phyloP scores from a whole-genome alignment of 2,797 vertebrate genomes.

The Typhlichthys subterraneus region DNA sequence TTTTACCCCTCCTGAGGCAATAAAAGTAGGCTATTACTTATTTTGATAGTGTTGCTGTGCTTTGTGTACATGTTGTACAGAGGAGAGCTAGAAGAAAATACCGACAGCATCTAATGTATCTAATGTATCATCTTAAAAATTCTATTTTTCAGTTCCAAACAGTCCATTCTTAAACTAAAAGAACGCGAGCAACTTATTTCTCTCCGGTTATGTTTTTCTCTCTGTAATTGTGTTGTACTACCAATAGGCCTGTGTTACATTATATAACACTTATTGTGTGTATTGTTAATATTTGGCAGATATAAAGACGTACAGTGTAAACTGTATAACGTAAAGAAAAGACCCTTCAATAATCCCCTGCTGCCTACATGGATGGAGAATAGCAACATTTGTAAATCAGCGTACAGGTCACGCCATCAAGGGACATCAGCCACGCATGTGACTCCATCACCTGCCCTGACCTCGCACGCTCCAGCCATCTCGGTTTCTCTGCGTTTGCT shows the following conservation, averaged over 20 bases:
- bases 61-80: not conserved
- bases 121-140: too few relatives aligned
- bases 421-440: constrained; percentile 39
- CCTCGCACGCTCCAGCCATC: constrained; percentile 1
- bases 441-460: constrained; percentile 45
- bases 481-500: constrained; percentile 19
- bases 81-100: too few relatives aligned
- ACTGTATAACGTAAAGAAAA: too few relatives aligned
- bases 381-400: constrained; percentile 42
- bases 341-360: constrained; percentile 34
- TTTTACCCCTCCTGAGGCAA: not conserved
- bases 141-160: too few relatives aligned
- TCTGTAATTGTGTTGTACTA: too few relatives aligned
- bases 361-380: constrained; percentile 12
- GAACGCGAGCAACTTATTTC: too few relatives aligned
- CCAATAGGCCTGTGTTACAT: too few relatives aligned
- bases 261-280: not conserved
- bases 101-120: too few relatives aligned
- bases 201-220: too few relatives aligned
- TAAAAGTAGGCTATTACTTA: not conserved
- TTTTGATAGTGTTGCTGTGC: not conserved
- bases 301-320: not conserved
- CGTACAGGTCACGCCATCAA: constrained; percentile 40
- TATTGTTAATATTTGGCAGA: constrained; percentile 2
- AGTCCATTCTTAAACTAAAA: too few relatives aligned